Evolutionary conservation across 2,113 vertebrate genomes (phyloP), one percentile per base, ranked within the genome.

Genomic region (Colinus virginianus): DNA sequence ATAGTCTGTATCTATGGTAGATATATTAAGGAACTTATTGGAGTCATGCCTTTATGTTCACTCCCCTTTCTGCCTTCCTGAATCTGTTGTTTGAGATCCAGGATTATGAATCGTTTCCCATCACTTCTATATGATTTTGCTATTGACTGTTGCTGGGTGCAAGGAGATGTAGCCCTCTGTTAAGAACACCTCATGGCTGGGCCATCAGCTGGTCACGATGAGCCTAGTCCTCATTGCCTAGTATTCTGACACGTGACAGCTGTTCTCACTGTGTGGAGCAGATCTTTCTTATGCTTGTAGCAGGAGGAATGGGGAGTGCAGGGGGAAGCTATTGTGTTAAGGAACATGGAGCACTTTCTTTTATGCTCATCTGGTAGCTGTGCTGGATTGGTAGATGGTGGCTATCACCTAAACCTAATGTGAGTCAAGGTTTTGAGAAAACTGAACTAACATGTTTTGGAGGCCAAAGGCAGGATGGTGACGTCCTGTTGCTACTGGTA

Each of bases 361-460:
- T 87, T 69, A 45, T 72, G 5, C 43, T 83, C 55, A 67, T 13
- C 49, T 49, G 56, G 22, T 45, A 42, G n/a, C 42, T 90, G 72
- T 92, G 38, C 56, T 75, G 22, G 32, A 78, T 61, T 78, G 38
- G 22, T 69, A 78, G 51, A 28, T 84, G 66, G 56, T 85, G 69
- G 83, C 64, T 90, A 86, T 30, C 72, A 90, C 80, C 71, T 38
- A 87, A 75, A 51, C 61, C 69, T 90, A 46, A 81, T 32, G 48
- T 43, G 20, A 63, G 3, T 87, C 80, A 61, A 78, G 28, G 14
- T 20, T 69, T 88, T 84, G 32, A 51, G 83, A 90, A 55, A 77
- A 34, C 8, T 43, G 9, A 80, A 66, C 25, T 88, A 28, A 30
- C 11, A 18, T 87, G 62, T 16, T 59, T 72, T 9, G 64, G 82